Base-by-base conservation (phyloP, 1,140 invertebrate species). In the Drosophila simulans region DNA sequence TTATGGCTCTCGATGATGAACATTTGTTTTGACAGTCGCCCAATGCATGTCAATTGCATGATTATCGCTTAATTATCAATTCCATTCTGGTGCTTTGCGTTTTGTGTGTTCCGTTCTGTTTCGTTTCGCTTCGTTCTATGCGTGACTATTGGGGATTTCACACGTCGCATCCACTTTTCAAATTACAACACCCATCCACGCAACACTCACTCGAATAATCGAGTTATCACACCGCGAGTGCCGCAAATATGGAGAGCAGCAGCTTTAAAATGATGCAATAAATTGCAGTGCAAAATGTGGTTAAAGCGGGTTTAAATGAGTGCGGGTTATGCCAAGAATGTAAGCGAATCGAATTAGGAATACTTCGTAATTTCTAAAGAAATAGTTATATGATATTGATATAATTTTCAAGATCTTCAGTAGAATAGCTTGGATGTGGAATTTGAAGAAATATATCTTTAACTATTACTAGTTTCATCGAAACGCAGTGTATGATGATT, bases 21-120 rank as follows among this genome's bases (percentile, higher is more conserved):
- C 75, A 76, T 80, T 85, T 88, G 65, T 88, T 81, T 68, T 85
- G 79, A 77, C 73, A 69, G 72, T 25, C 72, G 56, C 52, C 64
- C 54, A n/a, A 10, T 88, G 84, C 83, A 88, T 88, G 80, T 69
- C 79, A 89, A 80, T 89, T 83, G 83, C 84, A 88, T 84, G 81
- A 89, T 79, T 72, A 77, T 70, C 64, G 52, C 31, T 37, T 66
- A 45, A 69, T 56, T 57, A 56, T 55, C 20, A 60, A 64, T 82
- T 70, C 58, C 11, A 45, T 53, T 52, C 49, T 35, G 49, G 20
- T 17, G 48, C 76, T 22, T 2, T 22, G 20, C 20, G 80, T 57
- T 37, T 58, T 20, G 3, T 4, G 3, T 4, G 48, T 65, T 68
- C 46, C 62, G 34, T 43, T 52, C 59, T 25, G 48, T 65, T 68